These are phyloP conservation scores for Macropodus opercularis DNA, from an alignment of 2,797 vertebrate genomes.

Conservation along the genomic window DNA sequence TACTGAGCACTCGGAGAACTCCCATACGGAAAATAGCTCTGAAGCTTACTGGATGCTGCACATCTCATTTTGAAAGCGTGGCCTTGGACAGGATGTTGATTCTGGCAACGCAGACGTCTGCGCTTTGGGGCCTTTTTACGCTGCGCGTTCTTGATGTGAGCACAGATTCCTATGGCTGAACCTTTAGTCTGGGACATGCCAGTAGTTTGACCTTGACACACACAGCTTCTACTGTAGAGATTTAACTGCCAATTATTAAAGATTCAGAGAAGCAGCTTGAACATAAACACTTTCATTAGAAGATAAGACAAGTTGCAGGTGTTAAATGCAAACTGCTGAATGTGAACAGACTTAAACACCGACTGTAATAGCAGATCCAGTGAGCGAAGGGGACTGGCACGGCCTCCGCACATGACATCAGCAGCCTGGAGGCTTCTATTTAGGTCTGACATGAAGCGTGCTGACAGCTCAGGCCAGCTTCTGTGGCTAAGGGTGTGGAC, in stretches of 20 bases:
- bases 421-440: slow-evolving; percentile 62
- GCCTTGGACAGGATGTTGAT: slow-evolving; percentile 22
- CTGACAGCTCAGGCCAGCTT: slow-evolving; percentile 52
- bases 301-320: too few relatives aligned
- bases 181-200: not conserved
- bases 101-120: slow-evolving; percentile 25
- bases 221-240: too few relatives aligned
- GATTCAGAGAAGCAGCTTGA: not conserved
- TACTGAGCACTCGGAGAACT: slow-evolving; percentile 18
- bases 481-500: slow-evolving; percentile 72
- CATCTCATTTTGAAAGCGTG: not conserved
- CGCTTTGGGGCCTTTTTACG: too few relatives aligned
- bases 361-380: slow-evolving; percentile 31
- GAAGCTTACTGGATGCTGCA: slow-evolving; percentile 3
- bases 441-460: slow-evolving; percentile 52
- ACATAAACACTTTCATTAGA: too few relatives aligned
- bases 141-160: slow-evolving; percentile 39
- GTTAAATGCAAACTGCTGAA: too few relatives aligned
- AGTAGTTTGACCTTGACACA: slow-evolving; percentile 8
- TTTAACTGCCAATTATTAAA: not conserved
- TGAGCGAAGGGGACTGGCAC: slow-evolving; percentile 18
- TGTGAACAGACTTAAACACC: slow-evolving; percentile 3
- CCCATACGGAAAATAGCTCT: slow-evolving; percentile 26
- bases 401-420: slow-evolving; percentile 69
- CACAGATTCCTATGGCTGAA: not conserved